Base-by-base conservation (phyloP, 2,888 invertebrate species). In the Drosophila vallismaia region DNA sequence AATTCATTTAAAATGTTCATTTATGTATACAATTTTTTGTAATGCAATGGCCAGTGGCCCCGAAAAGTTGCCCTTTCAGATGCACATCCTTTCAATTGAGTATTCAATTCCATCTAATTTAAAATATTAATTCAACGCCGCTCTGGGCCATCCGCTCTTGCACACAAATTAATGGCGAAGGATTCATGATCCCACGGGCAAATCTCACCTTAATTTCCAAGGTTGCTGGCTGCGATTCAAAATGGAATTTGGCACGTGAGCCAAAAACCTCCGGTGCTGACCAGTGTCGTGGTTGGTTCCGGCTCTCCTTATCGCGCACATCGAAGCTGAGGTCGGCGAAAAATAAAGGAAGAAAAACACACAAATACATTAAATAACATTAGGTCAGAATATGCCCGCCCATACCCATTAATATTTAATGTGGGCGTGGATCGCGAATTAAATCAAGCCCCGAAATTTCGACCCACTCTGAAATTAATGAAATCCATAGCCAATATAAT, bases 251-350 rank as follows among this genome's bases (percentile, higher is more conserved):
- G 75, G 97, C 97, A 82, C 97, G 94, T 71, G 95, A 95, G 33
- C 96, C 97, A 92, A 97, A 97, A 88, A 96, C 95, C 91, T 96
- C 95, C 63, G 95, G 95, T 60, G 96, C 95, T 42, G 97, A 97
- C 95, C 95, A 96, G 93, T 97, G 97, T 57, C 94, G 93, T 49
- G 96, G 96, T 79, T 91, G 90, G 88, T 96, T 95, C 54, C 94
- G 94, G 80, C 96, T 92, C 78, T 95, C 94, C 92, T 96, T 96
- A 87, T 96, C 97, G 76, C 97, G 94, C 24, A 96, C 96, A 92
- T 97, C 95, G 92, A 97, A 96, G 92, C 97, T 97, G 94, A n/a
- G 50, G 24, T 33, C 31, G 40, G 42, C 38, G 19, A 48, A 36
- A 48, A 45, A 48, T 42, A 45, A 26, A 26, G 29, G 45, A 26